A percentile compares a stretch with the other conserved stretches of the same genome.
phyloP scores from a whole-genome alignment of 2,113 vertebrate genomes.

The Stigmatopora argus region DNA sequence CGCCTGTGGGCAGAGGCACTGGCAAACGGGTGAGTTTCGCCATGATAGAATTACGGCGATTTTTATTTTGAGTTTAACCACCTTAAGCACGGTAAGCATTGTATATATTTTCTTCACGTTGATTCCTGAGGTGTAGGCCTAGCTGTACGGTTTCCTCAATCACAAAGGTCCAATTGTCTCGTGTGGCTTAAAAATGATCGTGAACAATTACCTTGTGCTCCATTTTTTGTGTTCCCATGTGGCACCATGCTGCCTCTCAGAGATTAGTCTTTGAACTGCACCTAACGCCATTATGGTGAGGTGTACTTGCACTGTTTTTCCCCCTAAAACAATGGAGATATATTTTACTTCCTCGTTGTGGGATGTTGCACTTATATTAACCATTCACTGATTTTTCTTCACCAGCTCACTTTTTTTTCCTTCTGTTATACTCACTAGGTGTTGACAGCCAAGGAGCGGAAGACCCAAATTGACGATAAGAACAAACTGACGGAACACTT shows the following conservation, averaged over 20 bases:
- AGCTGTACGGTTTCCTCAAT: too few species aligned
- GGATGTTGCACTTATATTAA: too few species aligned
- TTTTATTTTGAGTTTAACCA: too few species aligned
- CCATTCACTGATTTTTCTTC: too few species aligned
- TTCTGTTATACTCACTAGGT: constrained; percentile 66
- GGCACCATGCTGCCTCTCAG: background rate
- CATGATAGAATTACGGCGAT: background rate
- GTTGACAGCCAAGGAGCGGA: constrained; percentile 96
- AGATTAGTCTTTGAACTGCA: background rate
- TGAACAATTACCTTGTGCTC: background rate
- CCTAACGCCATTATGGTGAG: too few species aligned
- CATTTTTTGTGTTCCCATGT: background rate
- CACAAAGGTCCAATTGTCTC: background rate
- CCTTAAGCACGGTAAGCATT: too few species aligned
- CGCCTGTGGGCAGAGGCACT: constrained; percentile 94
- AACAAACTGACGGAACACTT: constrained; percentile 98
- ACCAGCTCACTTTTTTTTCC: background rate
- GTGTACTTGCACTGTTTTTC: too few species aligned
- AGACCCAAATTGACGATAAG: constrained; percentile 97
- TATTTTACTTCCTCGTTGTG: too few species aligned
- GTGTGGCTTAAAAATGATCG: background rate
- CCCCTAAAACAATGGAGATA: too few species aligned
- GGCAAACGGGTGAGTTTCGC: constrained; percentile 82
- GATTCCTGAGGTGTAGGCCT: too few species aligned
- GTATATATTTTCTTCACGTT: too few species aligned